Percentiles rank a stretch among this genome's conserved stretches.
Conservation (phyloP, 2,888 invertebrate species). For the Drosophila flavopinicola region DNA sequence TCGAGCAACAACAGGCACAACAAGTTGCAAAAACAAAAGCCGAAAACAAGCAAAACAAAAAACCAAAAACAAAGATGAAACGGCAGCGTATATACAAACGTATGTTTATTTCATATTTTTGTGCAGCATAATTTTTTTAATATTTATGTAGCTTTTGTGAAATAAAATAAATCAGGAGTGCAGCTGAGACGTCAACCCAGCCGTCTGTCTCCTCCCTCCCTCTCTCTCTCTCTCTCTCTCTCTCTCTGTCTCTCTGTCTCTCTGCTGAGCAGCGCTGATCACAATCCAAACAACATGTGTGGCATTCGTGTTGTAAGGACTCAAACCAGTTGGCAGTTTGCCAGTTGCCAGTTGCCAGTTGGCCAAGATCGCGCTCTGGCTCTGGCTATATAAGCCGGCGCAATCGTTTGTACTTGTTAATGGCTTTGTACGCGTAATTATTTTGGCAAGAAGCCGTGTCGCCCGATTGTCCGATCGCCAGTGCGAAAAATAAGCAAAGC, state of each 20-base stretch:
- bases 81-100: conserved; percentile 26
- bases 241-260: no score
- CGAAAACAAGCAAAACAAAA: conserved; percentile 11
- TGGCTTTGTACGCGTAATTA: conserved; percentile 79
- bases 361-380: conserved; percentile 28
- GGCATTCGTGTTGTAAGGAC: conserved; percentile 59
- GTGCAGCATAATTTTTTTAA: conserved; percentile 70
- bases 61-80: conserved; percentile 18
- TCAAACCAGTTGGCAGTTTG: conserved; percentile 61
- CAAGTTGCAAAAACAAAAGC: conserved; percentile 35
- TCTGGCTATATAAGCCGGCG: conserved; percentile 59
- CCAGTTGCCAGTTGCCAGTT: conserved; percentile 25
- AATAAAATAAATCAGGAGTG: conserved; percentile 75
- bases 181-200: conserved; percentile 63
- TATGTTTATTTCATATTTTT: conserved; percentile 74
- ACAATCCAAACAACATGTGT: conserved; percentile 71
- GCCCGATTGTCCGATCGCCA: conserved; percentile 14
- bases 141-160: conserved; percentile 73
- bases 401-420: conserved; percentile 79
- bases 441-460: conserved; percentile 74
- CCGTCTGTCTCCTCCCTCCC: no score
- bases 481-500: conserved; percentile 43
- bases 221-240: background rate
- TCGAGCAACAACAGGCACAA: conserved; percentile 42
- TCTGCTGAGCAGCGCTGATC: conserved; percentile 17